Percentiles rank a stretch among this genome's conserved stretches.
Conservation (phyloP, 2,113 vertebrate genomes). For the Columba janthina region DNA sequence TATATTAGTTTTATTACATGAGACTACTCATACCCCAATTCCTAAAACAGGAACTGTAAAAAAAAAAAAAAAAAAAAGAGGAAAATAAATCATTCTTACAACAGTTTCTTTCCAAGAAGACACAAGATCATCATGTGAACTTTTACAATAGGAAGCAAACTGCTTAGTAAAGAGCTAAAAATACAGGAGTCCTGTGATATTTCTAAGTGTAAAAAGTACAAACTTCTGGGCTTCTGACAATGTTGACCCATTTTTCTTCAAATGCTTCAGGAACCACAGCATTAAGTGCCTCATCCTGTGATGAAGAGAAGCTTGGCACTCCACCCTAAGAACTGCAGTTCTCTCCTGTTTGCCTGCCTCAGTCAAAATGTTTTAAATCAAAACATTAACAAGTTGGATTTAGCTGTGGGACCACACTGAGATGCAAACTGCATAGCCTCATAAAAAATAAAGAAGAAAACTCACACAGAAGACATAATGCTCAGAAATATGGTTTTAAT, state of each 20-base stretch:
- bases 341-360: background rate
- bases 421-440: background rate
- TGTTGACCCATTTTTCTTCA: conserved; percentile 36
- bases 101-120: conserved; percentile 25
- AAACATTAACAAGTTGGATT: background rate
- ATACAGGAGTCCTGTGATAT: background rate
- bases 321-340: background rate
- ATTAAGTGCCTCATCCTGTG: background rate
- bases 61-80: background rate
- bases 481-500: background rate
- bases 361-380: background rate
- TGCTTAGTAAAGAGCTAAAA: conserved; percentile 49
- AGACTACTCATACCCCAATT: background rate
- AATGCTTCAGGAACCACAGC: conserved; percentile 14
- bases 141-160: conserved; percentile 34
- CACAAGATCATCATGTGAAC: conserved; percentile 40
- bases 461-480: background rate
- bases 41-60: background rate
- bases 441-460: background rate
- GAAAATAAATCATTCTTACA: background rate
- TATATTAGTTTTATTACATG: background rate
- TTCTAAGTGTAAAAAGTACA: background rate
- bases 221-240: background rate
- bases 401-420: background rate
- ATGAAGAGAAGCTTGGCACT: background rate